These are phyloP conservation scores for Drosophila sordidula DNA, from an alignment of 2,888 invertebrate genomes.

Conservation along the genomic window DNA sequence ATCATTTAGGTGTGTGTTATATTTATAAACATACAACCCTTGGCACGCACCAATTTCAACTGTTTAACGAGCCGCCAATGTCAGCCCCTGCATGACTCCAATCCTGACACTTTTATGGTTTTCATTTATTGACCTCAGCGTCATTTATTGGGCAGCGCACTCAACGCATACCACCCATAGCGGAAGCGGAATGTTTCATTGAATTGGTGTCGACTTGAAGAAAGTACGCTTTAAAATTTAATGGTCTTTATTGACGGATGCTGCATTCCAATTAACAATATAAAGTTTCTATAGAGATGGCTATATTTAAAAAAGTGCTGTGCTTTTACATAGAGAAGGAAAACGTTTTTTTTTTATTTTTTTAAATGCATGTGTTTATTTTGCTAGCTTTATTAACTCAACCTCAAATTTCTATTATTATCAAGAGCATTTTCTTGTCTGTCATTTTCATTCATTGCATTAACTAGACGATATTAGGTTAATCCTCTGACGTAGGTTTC, in stretches of 20 bases:
- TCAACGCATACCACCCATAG: conserved; percentile 60
- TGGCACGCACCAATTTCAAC: conserved; percentile 59
- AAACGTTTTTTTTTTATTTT: background rate
- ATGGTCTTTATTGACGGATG: conserved; percentile 48
- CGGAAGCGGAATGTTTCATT: conserved; percentile 36
- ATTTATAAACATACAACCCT: conserved; percentile 69
- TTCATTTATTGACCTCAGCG: conserved; percentile 49
- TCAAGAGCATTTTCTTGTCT: background rate
- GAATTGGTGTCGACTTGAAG: conserved; percentile 10
- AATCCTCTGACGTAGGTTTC: conserved; percentile 46
- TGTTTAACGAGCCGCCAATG: conserved; percentile 68
- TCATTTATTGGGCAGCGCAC: conserved; percentile 41
- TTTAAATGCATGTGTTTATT: conserved; percentile 4
- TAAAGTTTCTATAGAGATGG: background rate
- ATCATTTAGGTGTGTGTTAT: conserved; percentile 54
- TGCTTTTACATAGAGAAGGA: background rate
- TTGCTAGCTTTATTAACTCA: background rate
- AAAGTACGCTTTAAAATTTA: conserved; percentile 36
- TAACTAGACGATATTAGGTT: background rate
- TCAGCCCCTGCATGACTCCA: conserved; percentile 49
- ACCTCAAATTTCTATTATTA: background rate
- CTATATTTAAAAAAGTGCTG: conserved; percentile 1
- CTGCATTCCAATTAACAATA: conserved; percentile 20
- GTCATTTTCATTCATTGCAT: background rate
- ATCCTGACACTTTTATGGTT: conserved; percentile 58